Evolutionary conservation across 1,140 invertebrate genomes (phyloP), one percentile per base, ranked within the genome.

Genomic region (Macrostomum lignano): DNA sequence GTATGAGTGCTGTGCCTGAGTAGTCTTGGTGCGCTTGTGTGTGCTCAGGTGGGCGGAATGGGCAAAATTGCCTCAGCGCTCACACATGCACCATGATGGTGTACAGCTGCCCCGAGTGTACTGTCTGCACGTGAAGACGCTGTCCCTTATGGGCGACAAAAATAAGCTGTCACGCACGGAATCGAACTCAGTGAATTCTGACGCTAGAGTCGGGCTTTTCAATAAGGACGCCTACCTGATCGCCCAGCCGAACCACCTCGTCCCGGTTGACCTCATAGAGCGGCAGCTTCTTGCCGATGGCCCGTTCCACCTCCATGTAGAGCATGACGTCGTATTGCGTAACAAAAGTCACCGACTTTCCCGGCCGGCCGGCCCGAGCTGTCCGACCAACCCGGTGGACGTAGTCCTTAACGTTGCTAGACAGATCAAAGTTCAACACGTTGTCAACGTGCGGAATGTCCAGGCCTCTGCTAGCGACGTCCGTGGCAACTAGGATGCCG

Each of bases 401-500:
- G 44, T 98, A 98, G 2, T 81, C 78, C 36, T 74, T 74, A 2
- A 71, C 70, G 65, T 86, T 74, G 61, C 91, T 79, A 3, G 88
- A 86, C 60, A 84, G 94, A 55, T 98, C 88, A 47, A 81, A 63
- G 52, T 98, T 88, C 24, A 96, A 62, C 7, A 98, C 86, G 86
- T 86, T 98, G 61, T 94, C 72, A 1, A 98, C 75, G 35, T 65
- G 63, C 10, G 82, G 79, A 57, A 98, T 93, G 63, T 98, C 88
- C 58, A 40, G 35, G 7, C 34, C 34, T 4, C 34, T 11, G 10
- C 11, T 13, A 9, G 29, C 29, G 3, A 36, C 23, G 17, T 36
- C 34, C 4, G 34, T 36, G 19, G 34, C 23, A 17, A 36, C 13
- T 6, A 36, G 34, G 37, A 88, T 68, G 3, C 79, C 79, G 40